These are phyloP conservation scores for Takifugu bimaculatus DNA, from an alignment of 2,113 vertebrate genomes.

Conservation along the genomic window DNA sequence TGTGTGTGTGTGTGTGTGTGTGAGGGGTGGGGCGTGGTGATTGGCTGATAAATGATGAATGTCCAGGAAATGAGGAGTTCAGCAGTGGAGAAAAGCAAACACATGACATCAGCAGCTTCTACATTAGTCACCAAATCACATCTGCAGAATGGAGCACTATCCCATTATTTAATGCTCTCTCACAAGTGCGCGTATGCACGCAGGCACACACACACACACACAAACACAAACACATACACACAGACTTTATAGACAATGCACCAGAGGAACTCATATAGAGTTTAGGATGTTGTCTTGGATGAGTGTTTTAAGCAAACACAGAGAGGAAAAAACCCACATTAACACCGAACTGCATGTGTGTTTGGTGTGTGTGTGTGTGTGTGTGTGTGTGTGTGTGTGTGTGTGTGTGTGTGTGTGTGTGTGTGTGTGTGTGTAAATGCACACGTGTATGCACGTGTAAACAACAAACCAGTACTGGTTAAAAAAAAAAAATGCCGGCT, in stretches of 20 bases:
- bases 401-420: conserved; percentile 18
- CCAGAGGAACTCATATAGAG: no score
- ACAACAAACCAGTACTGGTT: no score
- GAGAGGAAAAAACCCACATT: not conserved
- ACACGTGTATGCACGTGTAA: conserved; percentile 7
- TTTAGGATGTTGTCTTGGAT: no score
- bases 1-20: conserved; percentile 6
- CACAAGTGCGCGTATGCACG: not conserved
- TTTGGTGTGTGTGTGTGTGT: not conserved
- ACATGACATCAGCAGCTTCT: conserved; percentile 58
- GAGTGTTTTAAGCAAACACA: conserved; percentile 16
- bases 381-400: conserved; percentile 16
- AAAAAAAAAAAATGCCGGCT: conserved; percentile 21
- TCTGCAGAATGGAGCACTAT: conserved; percentile 35
- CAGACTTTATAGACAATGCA: no score
- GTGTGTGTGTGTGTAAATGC: conserved; percentile 7
- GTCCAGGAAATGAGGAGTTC: conserved; percentile 57
- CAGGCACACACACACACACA: conserved; percentile 7
- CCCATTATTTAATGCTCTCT: conserved; percentile 28
- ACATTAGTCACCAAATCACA: conserved; percentile 54
- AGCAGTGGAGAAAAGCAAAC: conserved; percentile 36
- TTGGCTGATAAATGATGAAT: conserved; percentile 57
- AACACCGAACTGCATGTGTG: conserved; percentile 1
- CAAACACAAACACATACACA: conserved; percentile 2
- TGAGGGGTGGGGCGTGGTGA: conserved; percentile 12